Conservation (phyloP, 1,140 invertebrate genomes). For the Zaprionus kolodkinae region DNA sequence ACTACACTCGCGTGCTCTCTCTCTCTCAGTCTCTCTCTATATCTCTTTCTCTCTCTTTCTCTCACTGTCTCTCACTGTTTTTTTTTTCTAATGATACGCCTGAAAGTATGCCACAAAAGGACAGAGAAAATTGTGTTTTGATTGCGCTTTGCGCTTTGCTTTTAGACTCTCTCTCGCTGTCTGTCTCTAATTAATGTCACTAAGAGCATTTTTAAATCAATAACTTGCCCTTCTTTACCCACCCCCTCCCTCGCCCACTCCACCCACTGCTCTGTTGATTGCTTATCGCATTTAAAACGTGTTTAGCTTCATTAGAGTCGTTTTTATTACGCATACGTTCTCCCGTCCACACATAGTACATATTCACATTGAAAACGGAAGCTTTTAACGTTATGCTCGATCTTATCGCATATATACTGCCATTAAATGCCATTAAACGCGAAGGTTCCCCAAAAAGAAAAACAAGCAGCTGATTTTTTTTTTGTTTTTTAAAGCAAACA, state of each 20-base stretch:
- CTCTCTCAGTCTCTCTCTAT: neutral
- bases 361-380: conserved; percentile 28
- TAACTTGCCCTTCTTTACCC: neutral
- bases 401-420: conserved; percentile 15
- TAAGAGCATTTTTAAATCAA: conserved; percentile 57
- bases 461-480: conserved; percentile 13
- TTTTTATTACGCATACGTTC: conserved; percentile 72
- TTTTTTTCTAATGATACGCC: neutral
- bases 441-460: neutral
- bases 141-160: conserved; percentile 5
- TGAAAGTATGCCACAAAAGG: conserved; percentile 25
- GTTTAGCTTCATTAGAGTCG: conserved; percentile 36
- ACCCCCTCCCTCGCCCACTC: too few relatives aligned
- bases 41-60: neutral
- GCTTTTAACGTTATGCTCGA: conserved; percentile 38
- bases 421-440: conserved; percentile 32
- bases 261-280: conserved; percentile 32
- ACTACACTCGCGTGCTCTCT: neutral
- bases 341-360: neutral
- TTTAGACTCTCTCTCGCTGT: conserved; percentile 3
- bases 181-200: conserved; percentile 52
- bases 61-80: neutral
- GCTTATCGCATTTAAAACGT: conserved; percentile 41
- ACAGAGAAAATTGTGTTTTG: conserved; percentile 8
- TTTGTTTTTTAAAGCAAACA: conserved; percentile 7